Conservation (phyloP, 2,797 vertebrate genomes). For the Silurus aristotelis region DNA sequence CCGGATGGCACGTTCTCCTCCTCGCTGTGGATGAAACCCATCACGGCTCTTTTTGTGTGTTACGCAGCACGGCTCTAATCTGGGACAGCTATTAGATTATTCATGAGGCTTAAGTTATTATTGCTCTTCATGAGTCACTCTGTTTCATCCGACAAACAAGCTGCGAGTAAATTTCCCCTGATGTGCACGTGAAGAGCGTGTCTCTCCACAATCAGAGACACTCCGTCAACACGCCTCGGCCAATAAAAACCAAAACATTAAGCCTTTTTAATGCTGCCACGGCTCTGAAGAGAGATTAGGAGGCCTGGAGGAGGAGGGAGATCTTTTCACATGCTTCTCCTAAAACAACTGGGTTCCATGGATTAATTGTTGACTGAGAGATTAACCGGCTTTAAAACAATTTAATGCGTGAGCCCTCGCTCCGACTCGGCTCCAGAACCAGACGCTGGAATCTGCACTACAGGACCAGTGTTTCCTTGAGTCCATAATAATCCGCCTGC, state of each 20-base stretch:
- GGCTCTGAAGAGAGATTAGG: constrained; percentile 44
- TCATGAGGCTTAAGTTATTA: constrained; percentile 73
- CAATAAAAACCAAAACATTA: constrained; percentile 56
- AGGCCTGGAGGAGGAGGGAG: constrained; percentile 22
- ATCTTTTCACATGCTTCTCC: constrained; percentile 49
- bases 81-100: constrained; percentile 75
- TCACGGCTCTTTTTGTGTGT: constrained; percentile 42
- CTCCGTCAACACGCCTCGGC: constrained; percentile 58
- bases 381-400: constrained; percentile 65
- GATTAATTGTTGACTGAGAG: constrained; percentile 71
- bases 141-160: constrained; percentile 63
- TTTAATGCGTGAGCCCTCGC: constrained; percentile 54
- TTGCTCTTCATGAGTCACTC: constrained; percentile 72
- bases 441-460: constrained; percentile 52
- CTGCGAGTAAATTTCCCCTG: constrained; percentile 67
- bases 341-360: constrained; percentile 45
- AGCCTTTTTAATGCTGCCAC: constrained; percentile 48
- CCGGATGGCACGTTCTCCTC: background rate
- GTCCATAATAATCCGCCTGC: background rate
- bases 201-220: constrained; percentile 55
- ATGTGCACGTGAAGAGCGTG: constrained; percentile 57
- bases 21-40: constrained; percentile 32
- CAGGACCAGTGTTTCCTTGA: constrained; percentile 49
- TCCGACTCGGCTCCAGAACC: constrained; percentile 61
- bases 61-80: constrained; percentile 67